These are phyloP conservation scores for Ranitomeya imitator DNA, from an alignment of 2,113 vertebrate species.

Conservation along the genomic window DNA sequence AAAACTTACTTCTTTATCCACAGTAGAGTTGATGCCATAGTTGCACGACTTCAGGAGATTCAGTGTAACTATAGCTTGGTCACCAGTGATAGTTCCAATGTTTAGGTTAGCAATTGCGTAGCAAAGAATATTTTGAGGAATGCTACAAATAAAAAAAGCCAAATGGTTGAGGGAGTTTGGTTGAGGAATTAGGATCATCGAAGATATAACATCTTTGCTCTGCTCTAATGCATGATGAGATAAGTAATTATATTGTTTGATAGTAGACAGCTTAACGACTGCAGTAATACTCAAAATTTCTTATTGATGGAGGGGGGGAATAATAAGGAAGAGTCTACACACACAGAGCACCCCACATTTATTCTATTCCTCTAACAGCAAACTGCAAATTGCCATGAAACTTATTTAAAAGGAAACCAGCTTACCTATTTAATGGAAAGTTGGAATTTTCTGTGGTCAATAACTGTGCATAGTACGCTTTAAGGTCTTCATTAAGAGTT, in stretches of 20 bases:
- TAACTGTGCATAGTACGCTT: constrained; percentile 44
- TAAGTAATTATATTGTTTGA: background rate
- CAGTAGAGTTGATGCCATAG: background rate
- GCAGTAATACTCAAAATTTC: background rate
- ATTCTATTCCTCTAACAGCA: background rate
- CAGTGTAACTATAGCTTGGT: background rate
- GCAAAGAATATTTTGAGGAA: constrained; percentile 53
- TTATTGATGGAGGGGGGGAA: background rate
- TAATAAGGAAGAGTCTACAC: background rate
- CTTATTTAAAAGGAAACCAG: background rate
- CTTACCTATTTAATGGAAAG: constrained; percentile 37
- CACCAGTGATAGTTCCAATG: background rate
- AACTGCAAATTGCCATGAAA: background rate
- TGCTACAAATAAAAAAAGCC: constrained; percentile 1
- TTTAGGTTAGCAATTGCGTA: constrained; percentile 18
- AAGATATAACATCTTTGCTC: background rate
- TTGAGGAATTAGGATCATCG: background rate
- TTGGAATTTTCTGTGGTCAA: constrained; percentile 14
- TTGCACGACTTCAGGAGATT: constrained; percentile 19
- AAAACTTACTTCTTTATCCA: constrained; percentile 15
- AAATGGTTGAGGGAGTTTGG: background rate
- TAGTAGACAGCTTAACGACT: background rate
- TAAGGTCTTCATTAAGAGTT: constrained; percentile 7
- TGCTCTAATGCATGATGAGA: too few species aligned
- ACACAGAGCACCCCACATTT: background rate